Conservation (phyloP, 2,797 vertebrate species). For the Melanotaenia trifasciata region DNA sequence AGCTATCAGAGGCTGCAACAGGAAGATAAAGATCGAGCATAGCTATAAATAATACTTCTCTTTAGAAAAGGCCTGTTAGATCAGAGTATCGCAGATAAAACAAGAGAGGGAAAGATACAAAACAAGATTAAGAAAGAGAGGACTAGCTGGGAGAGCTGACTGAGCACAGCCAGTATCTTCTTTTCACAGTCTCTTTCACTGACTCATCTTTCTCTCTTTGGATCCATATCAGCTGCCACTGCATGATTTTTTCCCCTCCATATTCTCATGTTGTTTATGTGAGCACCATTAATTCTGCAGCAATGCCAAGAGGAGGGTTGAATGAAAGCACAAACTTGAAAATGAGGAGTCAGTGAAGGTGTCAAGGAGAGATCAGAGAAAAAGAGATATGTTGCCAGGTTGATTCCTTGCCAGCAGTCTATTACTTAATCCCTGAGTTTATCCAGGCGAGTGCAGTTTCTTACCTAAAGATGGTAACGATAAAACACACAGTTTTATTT, state of each 20-base stretch:
- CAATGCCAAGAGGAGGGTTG: neutral
- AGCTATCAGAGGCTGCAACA: slow-evolving; percentile 24
- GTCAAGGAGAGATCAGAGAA: slow-evolving; percentile 13
- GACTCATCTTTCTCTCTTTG: slow-evolving; percentile 1
- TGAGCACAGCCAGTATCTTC: slow-evolving; percentile 6
- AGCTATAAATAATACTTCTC: slow-evolving; percentile 43
- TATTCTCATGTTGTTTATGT: slow-evolving; percentile 1
- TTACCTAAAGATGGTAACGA: slow-evolving; percentile 78
- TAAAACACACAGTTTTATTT: slow-evolving; percentile 82
- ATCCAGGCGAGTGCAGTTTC: slow-evolving; percentile 76
- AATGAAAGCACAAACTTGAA: slow-evolving; percentile 13
- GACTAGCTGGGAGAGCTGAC: slow-evolving; percentile 12
- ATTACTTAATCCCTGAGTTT: slow-evolving; percentile 83
- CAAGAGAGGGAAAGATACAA: slow-evolving; percentile 5
- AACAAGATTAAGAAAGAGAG: slow-evolving; percentile 22
- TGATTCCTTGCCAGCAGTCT: slow-evolving; percentile 69
- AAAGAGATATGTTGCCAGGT: slow-evolving; percentile 17
- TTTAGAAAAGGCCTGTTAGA: slow-evolving; percentile 24
- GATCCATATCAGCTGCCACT: slow-evolving; percentile 3
- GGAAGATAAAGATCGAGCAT: slow-evolving; percentile 38
- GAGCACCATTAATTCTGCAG: neutral
- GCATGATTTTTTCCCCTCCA: slow-evolving; percentile 2
- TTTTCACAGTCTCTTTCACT: slow-evolving; percentile 5
- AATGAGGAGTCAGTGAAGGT: slow-evolving; percentile 14
- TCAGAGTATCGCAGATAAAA: slow-evolving; percentile 32